Evolutionary conservation across 92 coral and sea anemone species (phyloP).

Genomic region (Epizoanthus scotinus): DNA sequence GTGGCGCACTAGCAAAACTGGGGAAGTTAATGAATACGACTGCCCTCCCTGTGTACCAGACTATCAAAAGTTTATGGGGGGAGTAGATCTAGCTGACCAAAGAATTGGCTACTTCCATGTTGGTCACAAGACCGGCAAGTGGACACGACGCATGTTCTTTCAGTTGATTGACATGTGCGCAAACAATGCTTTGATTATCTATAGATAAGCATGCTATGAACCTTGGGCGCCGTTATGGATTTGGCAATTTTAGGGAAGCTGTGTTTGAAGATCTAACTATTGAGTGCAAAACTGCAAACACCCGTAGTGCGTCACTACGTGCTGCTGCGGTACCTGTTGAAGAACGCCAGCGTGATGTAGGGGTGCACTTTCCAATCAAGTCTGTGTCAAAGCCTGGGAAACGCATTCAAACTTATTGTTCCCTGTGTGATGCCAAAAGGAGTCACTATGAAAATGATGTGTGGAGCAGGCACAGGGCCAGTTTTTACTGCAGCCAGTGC

Average conservation of each 20-base stretch:
- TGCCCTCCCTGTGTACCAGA: constrained; percentile 2
- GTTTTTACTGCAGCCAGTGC: constrained; percentile 14
- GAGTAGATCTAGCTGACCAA: background rate
- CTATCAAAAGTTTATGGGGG: background rate
- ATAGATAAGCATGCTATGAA: background rate
- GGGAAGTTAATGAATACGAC: background rate
- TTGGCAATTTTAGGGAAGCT: background rate
- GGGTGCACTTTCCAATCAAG: constrained; percentile 1
- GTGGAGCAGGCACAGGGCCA: constrained; percentile 6
- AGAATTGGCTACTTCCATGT: background rate
- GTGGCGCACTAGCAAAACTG: background rate
- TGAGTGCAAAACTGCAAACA: constrained; percentile 2
- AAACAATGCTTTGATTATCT: constrained; percentile 7
- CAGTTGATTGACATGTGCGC: constrained; percentile 6
- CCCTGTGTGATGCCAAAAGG: background rate
- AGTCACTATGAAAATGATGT: constrained; percentile 2
- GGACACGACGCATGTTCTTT: background rate
- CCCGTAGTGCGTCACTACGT: background rate
- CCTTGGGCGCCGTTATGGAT: constrained; percentile 6
- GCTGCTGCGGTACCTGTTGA: too few relatives aligned
- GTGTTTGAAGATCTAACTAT: constrained; percentile 7
- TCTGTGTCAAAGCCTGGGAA: background rate
- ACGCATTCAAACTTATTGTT: background rate
- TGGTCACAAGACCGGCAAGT: constrained; percentile 4
- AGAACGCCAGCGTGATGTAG: background rate